Evolutionary conservation across 2,888 invertebrate species (phyloP).

Genomic region (Omphaloscelis lunosa): DNA sequence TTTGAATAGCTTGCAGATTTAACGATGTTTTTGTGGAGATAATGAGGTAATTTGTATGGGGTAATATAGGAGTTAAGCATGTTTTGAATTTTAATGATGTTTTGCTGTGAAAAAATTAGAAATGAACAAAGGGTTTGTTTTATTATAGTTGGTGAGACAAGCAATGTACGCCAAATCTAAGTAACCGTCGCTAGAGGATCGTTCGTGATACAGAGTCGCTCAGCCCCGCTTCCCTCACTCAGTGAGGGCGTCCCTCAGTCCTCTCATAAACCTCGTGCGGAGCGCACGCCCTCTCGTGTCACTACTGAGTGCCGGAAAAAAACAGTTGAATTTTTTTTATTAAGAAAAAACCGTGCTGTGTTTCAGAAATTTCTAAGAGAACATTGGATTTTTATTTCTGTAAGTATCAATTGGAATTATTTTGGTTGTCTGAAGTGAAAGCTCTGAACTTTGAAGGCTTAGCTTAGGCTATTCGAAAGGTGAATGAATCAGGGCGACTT

Average conservation of each 20-base stretch:
- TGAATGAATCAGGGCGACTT: conserved; percentile 75
- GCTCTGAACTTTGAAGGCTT: conserved; percentile 73
- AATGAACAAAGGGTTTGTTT: neutral
- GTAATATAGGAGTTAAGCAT: neutral
- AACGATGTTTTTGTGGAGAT: conserved; percentile 2
- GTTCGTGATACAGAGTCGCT: conserved; percentile 73
- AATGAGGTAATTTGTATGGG: conserved; percentile 1
- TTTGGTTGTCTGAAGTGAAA: conserved; percentile 72
- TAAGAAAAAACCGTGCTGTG: conserved; percentile 86
- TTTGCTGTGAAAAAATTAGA: neutral
- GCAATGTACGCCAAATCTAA: conserved; percentile 79
- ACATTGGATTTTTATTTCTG: conserved; percentile 83
- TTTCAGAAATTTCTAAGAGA: conserved; percentile 73
- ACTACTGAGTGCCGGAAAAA: conserved; percentile 73
- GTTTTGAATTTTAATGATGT: neutral
- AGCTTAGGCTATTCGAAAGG: conserved; percentile 73
- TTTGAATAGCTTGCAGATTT: conserved; percentile 65
- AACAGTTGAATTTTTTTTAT: conserved; percentile 80
- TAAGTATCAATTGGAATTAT: conserved; percentile 76
- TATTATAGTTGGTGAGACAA: conserved; percentile 26
- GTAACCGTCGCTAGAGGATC: conserved; percentile 72
- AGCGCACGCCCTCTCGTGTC: conserved; percentile 75
- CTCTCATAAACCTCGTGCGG: conserved; percentile 76
- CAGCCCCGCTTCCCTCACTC: conserved; percentile 82
- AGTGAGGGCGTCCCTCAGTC: conserved; percentile 83